Evolutionary conservation across 2,113 vertebrate genomes (phyloP), one percentile per base, ranked within the genome.

Genomic region (Etia nguti): DNA sequence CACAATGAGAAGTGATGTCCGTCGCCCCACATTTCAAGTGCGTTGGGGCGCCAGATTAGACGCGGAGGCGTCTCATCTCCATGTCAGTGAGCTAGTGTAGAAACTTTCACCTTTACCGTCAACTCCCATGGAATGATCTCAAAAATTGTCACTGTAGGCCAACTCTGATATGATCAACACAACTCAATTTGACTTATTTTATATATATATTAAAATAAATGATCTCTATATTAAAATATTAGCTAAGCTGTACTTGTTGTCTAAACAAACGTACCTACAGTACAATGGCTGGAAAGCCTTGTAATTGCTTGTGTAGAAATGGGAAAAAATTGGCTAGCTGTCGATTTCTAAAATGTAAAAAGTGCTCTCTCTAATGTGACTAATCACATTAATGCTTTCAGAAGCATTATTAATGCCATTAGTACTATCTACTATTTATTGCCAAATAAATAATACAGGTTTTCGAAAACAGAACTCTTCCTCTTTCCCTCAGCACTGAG

Each of bases 1-100:
- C 68, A 68, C 77, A 92, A 92, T 86, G 80, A 55, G 86, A 96
- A 94, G 93, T 92, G 95, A 97, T 92, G 86, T 84, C 82, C 92
- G 89, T 95, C 93, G 34, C 41, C 83, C 79, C 59, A 86, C 79
- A 93, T 94, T 88, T 94, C 29, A 48, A 82, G 87, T 36, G 46
- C 59, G n/a, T 29, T 18, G 82, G 34, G 57, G 36, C 36, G 22
- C n/a, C 22, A 77, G 43, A 79, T 77, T 73, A 87, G 80, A 83
- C 50, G 10, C 13, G 20, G 48, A 73, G 70, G 24, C n/a, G 20
- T 60, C 26, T 59, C 43, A 82, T 83, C 79, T 89, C 57, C 5
- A 41, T 80, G 16, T 11, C 11, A 43, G 38, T 22, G 4, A 59
- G 48, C 24, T 48, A 24, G 65, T 77, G 43, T 12, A 62, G 9